Conservation (phyloP, 2,888 invertebrate genomes). For the Diaphora mendica region DNA sequence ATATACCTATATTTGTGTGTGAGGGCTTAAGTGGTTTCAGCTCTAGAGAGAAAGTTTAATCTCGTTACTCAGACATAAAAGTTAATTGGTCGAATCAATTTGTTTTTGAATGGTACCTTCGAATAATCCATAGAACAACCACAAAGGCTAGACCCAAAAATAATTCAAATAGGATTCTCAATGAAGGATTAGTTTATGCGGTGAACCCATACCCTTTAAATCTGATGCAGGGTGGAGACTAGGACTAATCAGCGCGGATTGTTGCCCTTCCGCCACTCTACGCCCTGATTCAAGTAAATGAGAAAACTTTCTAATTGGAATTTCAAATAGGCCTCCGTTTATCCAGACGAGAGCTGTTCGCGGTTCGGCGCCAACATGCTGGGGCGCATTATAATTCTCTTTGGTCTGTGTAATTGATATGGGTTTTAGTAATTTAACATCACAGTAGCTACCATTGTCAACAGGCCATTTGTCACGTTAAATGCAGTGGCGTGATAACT, state of each 20-base stretch:
- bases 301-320: slow-evolving; percentile 87
- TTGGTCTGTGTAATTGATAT: slow-evolving; percentile 69
- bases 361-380: slow-evolving; percentile 73
- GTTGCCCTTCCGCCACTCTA: slow-evolving; percentile 82
- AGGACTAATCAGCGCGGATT: slow-evolving; percentile 83
- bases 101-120: slow-evolving; percentile 51
- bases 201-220: slow-evolving; percentile 78
- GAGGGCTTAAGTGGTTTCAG: slow-evolving; percentile 22
- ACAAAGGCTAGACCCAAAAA: slow-evolving; percentile 60
- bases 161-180: slow-evolving; percentile 71
- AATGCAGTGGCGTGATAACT: slow-evolving; percentile 41
- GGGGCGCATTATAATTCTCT: slow-evolving; percentile 69
- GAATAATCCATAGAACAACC: slow-evolving; percentile 52
- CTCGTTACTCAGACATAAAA: slow-evolving; percentile 29
- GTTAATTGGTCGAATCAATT: slow-evolving; percentile 53
- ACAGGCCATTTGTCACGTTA: slow-evolving; percentile 38
- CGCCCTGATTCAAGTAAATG: slow-evolving; percentile 85
- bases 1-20: slow-evolving; percentile 15
- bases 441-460: slow-evolving; percentile 39
- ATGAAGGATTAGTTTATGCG: slow-evolving; percentile 79
- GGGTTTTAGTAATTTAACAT: slow-evolving; percentile 54
- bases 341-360: slow-evolving; percentile 79
- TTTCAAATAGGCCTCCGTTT: slow-evolving; percentile 84
- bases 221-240: slow-evolving; percentile 76
- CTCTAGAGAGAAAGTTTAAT: slow-evolving; percentile 24